These are phyloP conservation scores for Aegotheles bennettii DNA, from an alignment of 2,113 vertebrate species.

Conservation along the genomic window DNA sequence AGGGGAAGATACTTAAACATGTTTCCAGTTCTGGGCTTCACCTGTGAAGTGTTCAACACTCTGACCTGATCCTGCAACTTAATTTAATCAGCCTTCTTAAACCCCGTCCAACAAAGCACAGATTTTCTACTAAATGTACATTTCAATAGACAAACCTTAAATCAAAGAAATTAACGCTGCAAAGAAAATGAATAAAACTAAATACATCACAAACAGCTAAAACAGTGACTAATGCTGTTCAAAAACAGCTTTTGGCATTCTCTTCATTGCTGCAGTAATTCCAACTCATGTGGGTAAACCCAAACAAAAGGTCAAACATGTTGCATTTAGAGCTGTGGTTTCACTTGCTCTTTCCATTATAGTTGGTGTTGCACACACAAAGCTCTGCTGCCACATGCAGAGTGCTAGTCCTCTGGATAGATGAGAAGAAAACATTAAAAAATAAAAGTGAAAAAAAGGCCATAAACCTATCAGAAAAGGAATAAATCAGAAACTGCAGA, in stretches of 20 bases:
- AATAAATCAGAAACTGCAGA: constrained; percentile 33
- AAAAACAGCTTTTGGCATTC: neutral
- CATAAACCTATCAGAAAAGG: constrained; percentile 10
- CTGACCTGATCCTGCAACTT: neutral
- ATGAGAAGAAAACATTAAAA: neutral
- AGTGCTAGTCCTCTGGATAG: neutral
- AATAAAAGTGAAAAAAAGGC: neutral
- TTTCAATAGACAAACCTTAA: neutral
- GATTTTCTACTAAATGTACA: neutral
- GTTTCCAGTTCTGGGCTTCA: neutral
- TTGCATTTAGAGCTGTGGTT: neutral
- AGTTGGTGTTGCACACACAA: neutral
- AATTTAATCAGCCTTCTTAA: neutral
- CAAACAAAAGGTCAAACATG: neutral
- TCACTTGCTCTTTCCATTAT: neutral
- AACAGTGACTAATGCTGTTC: neutral
- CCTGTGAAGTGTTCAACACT: neutral
- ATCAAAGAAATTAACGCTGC: neutral
- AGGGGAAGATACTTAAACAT: neutral
- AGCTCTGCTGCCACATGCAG: neutral
- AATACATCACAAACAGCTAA: neutral
- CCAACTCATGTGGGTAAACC: neutral
- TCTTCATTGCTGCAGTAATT: neutral
- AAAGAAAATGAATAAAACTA: neutral
- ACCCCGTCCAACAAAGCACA: neutral